Conservation (phyloP, 2,113 vertebrate species). For the Rattus rattus region DNA sequence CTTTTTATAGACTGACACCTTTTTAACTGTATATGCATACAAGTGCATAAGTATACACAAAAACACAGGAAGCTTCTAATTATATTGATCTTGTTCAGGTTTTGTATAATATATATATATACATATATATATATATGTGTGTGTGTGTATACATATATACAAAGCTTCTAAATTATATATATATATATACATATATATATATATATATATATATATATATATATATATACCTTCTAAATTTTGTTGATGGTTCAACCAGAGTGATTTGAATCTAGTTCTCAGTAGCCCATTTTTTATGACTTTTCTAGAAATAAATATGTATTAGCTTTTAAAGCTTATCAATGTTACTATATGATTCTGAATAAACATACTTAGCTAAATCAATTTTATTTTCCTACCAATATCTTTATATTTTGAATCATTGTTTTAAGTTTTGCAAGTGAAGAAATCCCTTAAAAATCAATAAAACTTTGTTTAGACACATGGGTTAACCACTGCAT, state of each 20-base stretch:
- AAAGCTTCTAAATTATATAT: no score
- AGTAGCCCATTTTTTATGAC: not conserved
- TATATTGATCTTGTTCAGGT: not conserved
- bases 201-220: not conserved
- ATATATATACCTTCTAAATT: not conserved
- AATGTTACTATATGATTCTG: not conserved
- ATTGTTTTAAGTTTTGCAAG: conserved; percentile 32
- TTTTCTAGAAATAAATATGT: not conserved
- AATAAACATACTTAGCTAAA: not conserved
- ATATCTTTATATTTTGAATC: not conserved
- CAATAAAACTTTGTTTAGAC: not conserved
- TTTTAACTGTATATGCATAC: not conserved
- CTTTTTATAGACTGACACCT: not conserved
- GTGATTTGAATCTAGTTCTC: not conserved
- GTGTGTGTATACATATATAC: not conserved
- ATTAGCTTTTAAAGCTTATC: not conserved
- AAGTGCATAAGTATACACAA: not conserved
- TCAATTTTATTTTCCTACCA: not conserved
- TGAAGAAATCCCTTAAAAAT: conserved; percentile 33
- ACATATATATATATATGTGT: not conserved
- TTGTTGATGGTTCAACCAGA: not conserved
- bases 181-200: not conserved
- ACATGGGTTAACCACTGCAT: not conserved
- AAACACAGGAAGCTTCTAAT: not conserved
- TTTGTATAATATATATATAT: not conserved